Conservation (phyloP, 1,140 invertebrate genomes). For the Acyrthosiphon pisum region DNA sequence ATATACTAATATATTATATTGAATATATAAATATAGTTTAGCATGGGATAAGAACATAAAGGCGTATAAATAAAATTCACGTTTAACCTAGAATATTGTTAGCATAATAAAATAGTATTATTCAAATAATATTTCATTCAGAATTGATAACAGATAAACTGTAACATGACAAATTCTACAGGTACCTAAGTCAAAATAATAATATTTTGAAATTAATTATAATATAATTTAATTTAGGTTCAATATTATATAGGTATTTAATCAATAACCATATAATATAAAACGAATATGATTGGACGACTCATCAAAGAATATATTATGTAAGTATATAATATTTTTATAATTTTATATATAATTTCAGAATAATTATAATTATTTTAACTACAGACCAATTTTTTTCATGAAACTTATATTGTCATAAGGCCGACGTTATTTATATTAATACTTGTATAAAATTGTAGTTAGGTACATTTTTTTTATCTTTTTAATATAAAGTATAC, state of each 20-base stretch:
- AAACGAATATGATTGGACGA: not conserved
- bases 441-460: not conserved
- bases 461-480: too few relatives aligned
- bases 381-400: not conserved
- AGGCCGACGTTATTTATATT: not conserved
- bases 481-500: not conserved
- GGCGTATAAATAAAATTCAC: not conserved
- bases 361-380: not conserved
- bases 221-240: not conserved
- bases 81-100: not conserved
- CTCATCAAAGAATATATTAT: not conserved
- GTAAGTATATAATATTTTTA: not conserved
- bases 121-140: not conserved
- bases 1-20: not conserved
- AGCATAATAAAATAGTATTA: not conserved
- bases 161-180: not conserved
- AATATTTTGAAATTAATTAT: not conserved
- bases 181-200: not conserved
- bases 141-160: not conserved
- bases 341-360: not conserved
- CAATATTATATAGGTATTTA: not conserved
- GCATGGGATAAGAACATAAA: not conserved
- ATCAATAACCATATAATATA: not conserved
- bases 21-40: not conserved
- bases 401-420: not conserved